Base-by-base conservation (phyloP, 2,888 invertebrate genomes). In the Polyommatus iphigenia region DNA sequence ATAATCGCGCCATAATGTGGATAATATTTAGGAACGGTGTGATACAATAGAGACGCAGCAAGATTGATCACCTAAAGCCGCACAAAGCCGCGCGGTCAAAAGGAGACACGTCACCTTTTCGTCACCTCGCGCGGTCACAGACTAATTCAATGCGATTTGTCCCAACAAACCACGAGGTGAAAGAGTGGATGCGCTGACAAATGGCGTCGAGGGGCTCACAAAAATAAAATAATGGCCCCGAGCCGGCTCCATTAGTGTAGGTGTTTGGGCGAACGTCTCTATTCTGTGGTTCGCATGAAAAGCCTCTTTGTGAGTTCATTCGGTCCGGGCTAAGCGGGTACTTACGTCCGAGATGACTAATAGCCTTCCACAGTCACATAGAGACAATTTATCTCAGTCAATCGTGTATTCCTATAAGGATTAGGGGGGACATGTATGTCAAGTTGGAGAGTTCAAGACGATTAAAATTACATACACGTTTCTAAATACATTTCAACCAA, bases 191-290 rank as follows among this genome's bases (percentile, higher is more conserved):
- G 92, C 86, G 87, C 88, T 93, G 93, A 93, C 93, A 93, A 94
- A 94, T 93, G 89, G 90, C 88, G 88, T 88, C 87, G 91, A 91
- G 92, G 91, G 89, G 87, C 92, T 91, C 87, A 93, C 93, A 92
- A 93, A 93, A 93, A 93, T 93, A 87, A 92, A 88, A 92, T 93
- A 93, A 94, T 93, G 91, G 91, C 84, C 91, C 92, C 91, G 92
- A 92, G 88, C 91, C 85, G 90, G 87, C 85, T 89, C 91, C 92
- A 93, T 93, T 93, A 93, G 91, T 85, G 89, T 91, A 91, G 92
- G 89, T 92, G 93, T 93, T 92, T 92, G 94, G 94, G 93, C 89
- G 94, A 93, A 90, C 91, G 89, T 88, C 89, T 92, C 90, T 89
- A 92, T 92, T 92, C 90, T 91, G 90, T 91, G 89, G 90, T 90